Evolutionary conservation across 2,888 invertebrate species (phyloP).

Genomic region (Halictus ligatus): DNA sequence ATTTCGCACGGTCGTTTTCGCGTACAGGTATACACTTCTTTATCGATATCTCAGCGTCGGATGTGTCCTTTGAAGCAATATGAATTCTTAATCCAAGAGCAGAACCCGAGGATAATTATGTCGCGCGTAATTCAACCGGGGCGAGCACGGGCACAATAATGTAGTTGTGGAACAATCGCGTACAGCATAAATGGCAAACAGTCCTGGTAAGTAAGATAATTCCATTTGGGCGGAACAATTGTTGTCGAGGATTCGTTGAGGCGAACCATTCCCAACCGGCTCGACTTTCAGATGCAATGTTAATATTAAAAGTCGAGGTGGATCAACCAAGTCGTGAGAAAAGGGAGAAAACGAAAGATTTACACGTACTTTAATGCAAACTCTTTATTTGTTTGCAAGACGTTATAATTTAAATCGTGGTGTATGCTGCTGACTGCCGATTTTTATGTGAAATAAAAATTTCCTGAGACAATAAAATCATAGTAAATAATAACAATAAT

Average conservation of each 20-base stretch:
- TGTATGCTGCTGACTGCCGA: too few relatives aligned
- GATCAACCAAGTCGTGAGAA: background rate
- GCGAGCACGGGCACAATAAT: background rate
- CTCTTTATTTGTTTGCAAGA: too few relatives aligned
- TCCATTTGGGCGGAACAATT: background rate
- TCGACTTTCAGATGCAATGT: background rate
- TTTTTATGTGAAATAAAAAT: too few relatives aligned
- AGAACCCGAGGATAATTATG: background rate
- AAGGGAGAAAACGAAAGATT: too few relatives aligned
- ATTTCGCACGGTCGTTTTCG: background rate
- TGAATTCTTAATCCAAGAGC: slow-evolving; percentile 1
- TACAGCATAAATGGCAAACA: background rate
- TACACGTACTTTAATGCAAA: too few relatives aligned
- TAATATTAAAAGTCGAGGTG: background rate
- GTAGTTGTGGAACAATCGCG: too few relatives aligned
- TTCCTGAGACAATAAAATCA: too few relatives aligned
- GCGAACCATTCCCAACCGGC: background rate
- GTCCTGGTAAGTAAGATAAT: background rate
- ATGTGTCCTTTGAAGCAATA: background rate
- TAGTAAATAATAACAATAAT: too few relatives aligned
- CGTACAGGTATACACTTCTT: background rate
- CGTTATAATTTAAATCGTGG: too few relatives aligned
- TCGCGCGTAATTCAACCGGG: background rate
- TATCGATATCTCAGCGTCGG: background rate
- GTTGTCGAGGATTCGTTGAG: slow-evolving; percentile 5